Base-by-base conservation (phyloP, 2,888 invertebrate genomes). In the Tenthredo scrophulariae region DNA sequence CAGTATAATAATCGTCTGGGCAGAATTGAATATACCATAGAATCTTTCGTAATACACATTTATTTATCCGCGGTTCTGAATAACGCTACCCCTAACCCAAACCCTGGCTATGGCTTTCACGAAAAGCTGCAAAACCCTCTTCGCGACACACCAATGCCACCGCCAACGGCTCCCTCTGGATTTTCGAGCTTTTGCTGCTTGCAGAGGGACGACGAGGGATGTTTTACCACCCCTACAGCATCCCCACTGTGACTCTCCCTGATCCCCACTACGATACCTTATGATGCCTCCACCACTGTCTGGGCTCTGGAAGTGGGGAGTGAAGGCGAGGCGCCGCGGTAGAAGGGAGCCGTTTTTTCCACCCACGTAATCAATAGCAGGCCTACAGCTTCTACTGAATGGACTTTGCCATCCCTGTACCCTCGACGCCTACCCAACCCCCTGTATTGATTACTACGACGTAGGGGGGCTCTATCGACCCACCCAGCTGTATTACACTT, bases 321-420 rank as follows among this genome's bases (percentile, higher is more conserved):
- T 7, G 65, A 80, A 80, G 80, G 80, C 62, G 62, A 50, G 80
- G 65, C 54, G 62, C 40, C 15, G 65, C 37, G 62, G 58, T 33
- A 26, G 40, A 62, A 62, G 62, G 58, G 80, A 75, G 85, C 72
- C 86, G 85, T 85, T 86, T 87, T 87, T 86, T 84, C 89, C 91
- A 87, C 93, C 92, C 90, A 92, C 92, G 91, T 91, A 92, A 93
- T 93, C 93, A 91, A 93, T 93, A 92, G 89, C 90, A 89, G 88
- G 90, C 91, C 90, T 91, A 89, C 88, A 87, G 90, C 88, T 90
- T 91, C 91, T 92, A 92, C 92, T 93, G 93, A 93, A 93, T 93
- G 93, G 93, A 92, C 92, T 92, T 90, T 90, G 89, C 91, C 91
- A 88, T 90, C 89, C 90, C 90, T 88, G 89, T 89, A 86, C 89